Conservation (phyloP, 2,797 vertebrate species). For the Brotula barbata region DNA sequence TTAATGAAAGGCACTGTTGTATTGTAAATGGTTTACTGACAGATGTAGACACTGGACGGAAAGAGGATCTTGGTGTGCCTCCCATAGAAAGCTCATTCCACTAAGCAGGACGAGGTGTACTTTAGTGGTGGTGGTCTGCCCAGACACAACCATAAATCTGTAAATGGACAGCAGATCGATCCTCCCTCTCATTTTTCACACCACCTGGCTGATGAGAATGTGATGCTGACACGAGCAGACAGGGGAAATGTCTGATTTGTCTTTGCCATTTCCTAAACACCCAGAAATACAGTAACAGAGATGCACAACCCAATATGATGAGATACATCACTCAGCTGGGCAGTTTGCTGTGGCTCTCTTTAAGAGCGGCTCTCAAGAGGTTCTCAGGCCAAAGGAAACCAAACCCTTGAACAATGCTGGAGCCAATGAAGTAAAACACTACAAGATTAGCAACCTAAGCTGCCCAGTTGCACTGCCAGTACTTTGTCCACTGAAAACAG, state of each 20-base stretch:
- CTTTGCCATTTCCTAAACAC: conserved; percentile 20
- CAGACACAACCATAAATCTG: conserved; percentile 52
- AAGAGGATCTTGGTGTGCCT: conserved; percentile 11
- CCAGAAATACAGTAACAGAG: conserved; percentile 1
- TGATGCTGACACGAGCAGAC: conserved; percentile 30
- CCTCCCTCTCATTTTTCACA: conserved; percentile 56
- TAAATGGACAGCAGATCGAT: conserved; percentile 45
- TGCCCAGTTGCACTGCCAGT: conserved; percentile 37
- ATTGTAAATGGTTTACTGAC: conserved; percentile 30
- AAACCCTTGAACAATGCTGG: conserved; percentile 36
- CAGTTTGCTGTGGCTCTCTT: conserved; percentile 26
- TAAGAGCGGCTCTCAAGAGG: conserved; percentile 21
- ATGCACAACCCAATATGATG: background rate
- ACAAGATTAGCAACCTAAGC: conserved; percentile 53
- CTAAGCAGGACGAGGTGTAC: conserved; percentile 26
- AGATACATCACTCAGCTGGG: conserved; percentile 2
- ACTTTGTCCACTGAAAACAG: conserved; percentile 45
- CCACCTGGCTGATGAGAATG: conserved; percentile 39
- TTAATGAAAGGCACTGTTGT: conserved; percentile 1
- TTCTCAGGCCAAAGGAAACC: conserved; percentile 36
- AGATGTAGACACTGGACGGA: conserved; percentile 33
- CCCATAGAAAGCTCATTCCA: conserved; percentile 30
- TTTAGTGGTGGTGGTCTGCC: conserved; percentile 16
- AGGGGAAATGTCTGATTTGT: conserved; percentile 28
- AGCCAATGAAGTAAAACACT: conserved; percentile 44